Conservation (phyloP, 2,888 invertebrate species). For the Neoaliturus tenellus region DNA sequence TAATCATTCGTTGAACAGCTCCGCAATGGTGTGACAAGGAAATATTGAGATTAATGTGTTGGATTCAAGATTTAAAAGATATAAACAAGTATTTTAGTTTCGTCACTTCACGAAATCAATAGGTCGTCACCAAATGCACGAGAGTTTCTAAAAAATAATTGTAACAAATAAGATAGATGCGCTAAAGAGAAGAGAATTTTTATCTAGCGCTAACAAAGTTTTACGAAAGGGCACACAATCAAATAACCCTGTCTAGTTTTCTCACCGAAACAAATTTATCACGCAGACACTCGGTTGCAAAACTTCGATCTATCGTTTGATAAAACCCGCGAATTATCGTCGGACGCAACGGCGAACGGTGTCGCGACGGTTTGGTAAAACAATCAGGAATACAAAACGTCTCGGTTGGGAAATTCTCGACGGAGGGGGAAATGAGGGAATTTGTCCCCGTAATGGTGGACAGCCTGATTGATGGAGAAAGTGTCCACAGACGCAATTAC, state of each 20-base stretch:
- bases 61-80: too few relatives aligned
- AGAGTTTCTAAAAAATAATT: too few relatives aligned
- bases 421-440: slow-evolving; percentile 48
- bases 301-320: slow-evolving; percentile 18
- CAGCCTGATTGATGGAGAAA: slow-evolving; percentile 54
- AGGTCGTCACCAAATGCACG: too few relatives aligned
- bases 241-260: not conserved
- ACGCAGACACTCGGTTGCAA: not conserved
- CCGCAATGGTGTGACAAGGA: too few relatives aligned
- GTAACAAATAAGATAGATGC: too few relatives aligned
- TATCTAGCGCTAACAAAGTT: too few relatives aligned
- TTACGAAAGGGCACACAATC: too few relatives aligned
- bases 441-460: slow-evolving; percentile 47
- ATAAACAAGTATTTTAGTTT: too few relatives aligned
- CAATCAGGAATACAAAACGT: slow-evolving; percentile 43
- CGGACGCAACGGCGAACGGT: not conserved
- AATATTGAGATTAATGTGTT: too few relatives aligned
- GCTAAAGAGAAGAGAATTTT: too few relatives aligned
- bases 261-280: slow-evolving; percentile 6
- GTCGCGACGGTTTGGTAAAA: slow-evolving; percentile 28
- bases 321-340: not conserved
- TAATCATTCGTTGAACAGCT: too few relatives aligned
- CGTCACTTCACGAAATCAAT: too few relatives aligned
- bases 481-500: slow-evolving; percentile 49
- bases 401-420: slow-evolving; percentile 6